Evolutionary conservation across 2,113 vertebrate genomes (phyloP), one percentile per base, ranked within the genome.

Genomic region (Pomatostomus ruficeps): DNA sequence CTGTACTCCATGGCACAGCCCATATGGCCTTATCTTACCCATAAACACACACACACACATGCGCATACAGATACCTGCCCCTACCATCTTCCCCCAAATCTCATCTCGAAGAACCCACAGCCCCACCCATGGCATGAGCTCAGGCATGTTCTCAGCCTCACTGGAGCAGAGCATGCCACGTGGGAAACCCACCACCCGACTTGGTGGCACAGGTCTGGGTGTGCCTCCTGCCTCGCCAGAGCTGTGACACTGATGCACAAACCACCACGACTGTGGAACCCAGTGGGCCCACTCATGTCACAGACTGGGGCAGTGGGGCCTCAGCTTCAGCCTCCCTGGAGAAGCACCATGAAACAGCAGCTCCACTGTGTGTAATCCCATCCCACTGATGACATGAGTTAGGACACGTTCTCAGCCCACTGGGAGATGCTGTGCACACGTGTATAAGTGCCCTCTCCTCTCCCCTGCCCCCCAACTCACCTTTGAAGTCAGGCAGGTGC

Each of bases 401-500:
- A 8, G n/a, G 38, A 62, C 45, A 61, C 0, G 0, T 42, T 29
- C 75, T 76, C 80, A 89, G 76, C 42, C 52, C 35, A 58, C 78
- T 54, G 19, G n/a, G 21, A 43, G 36, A 23, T 1, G 1, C 42
- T 8, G 2, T n/a, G 14, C 31, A 33, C 38, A 8, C 4, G 10
- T 1, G 6, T 16, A 22, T 0, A n/a, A 52, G 12, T 28, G 21
- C 18, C 12, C 20, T 16, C 28, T 42, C 18, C 4, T 6, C 20
- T 35, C 16, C 42, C 5, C 6, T 10, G 26, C n/a, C 36, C 20
- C 20, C 21, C 19, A 45, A 1, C 97, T 97, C 94, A 99, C 99
- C 99, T 99, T 99, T 99, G 96, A 99, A 98, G 81, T 99, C 99
- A n/a, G 99, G 99, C 93, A 99, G 97, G 90, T 99, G 99, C 1